Base-by-base conservation (phyloP, 2,113 vertebrate genomes). In the Gadus chalcogrammus region DNA sequence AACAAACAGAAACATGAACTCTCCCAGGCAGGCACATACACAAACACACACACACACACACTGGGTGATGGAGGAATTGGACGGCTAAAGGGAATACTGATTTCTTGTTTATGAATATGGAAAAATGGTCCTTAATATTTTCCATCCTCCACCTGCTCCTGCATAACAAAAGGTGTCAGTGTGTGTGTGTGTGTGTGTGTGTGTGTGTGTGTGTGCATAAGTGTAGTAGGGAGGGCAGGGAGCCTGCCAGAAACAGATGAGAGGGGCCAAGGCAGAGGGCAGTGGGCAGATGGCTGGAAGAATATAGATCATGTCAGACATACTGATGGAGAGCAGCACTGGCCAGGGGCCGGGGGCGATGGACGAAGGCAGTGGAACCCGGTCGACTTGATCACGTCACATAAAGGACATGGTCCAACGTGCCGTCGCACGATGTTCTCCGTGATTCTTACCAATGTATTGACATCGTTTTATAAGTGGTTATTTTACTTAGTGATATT, bases 221-320 rank as follows among this genome's bases (percentile, higher is more conserved):
- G 27, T 16, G 12, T 15, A 64, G 22, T 13, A 0, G 38, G 38
- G 38, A 15, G 16, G 38, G 38, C 38, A 48, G 11, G 48, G n/a
- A 18, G 63, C 5, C 13, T 24, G 42, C 60, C 48, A 60, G 24
- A 62, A 74, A 74, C 52, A 52, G 42, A 72, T 76, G 48, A 68
- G 61, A 70, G 70, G 52, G 56, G 69, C 48, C 61, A 75, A 63
- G 48, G 67, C 48, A 64, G 52, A 67, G 69, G 67, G 48, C 52
- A 67, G 68, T 16, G 71, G 72, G 82, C 74, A 78, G 71, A 82
- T 76, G 77, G 73, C 24, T 68, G 80, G 73, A 60, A 38, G 70
- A 76, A 48, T 61, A 61, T 69, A 73, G 72, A 79, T 73, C 69
- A 55, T 68, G n/a, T 75, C 65, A 74, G 65, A 61, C 70, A 69